These are phyloP conservation scores for Solea solea DNA, from an alignment of 2,113 vertebrate species.

Conservation along the genomic window DNA sequence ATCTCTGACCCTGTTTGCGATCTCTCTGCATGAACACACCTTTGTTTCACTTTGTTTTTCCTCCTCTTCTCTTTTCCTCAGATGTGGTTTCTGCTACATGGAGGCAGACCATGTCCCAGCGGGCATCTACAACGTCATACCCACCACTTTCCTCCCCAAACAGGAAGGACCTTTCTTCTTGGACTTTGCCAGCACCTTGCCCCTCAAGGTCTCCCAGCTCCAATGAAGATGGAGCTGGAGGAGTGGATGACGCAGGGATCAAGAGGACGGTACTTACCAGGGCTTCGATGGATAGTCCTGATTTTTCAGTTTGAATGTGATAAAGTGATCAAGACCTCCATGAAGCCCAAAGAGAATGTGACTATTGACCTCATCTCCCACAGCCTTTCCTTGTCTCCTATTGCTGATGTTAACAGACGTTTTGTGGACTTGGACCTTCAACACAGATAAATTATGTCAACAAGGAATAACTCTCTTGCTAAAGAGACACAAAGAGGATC, in stretches of 20 bases:
- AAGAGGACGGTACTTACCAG: neutral
- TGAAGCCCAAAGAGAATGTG: slow-evolving; percentile 13
- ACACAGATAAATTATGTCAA: neutral
- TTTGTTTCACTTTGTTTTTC: neutral
- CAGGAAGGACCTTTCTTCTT: slow-evolving; percentile 98
- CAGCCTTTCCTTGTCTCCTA: neutral
- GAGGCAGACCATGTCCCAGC: slow-evolving; percentile 87
- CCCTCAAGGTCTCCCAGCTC: slow-evolving; percentile 90
- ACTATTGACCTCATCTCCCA: neutral
- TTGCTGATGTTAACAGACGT: neutral
- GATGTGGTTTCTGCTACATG: slow-evolving; percentile 97
- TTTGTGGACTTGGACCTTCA: neutral
- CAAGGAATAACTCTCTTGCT: neutral
- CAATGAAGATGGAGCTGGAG: slow-evolving; percentile 81
- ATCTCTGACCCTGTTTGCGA: neutral
- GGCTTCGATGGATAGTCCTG: neutral
- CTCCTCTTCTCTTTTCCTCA: slow-evolving; percentile 48
- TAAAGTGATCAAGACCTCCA: neutral
- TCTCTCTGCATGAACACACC: neutral
- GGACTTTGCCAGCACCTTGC: slow-evolving; percentile 88
- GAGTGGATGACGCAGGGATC: neutral
- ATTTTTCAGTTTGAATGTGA: slow-evolving; percentile 12
- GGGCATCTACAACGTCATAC: slow-evolving; percentile 94
- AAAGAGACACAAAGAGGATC: neutral
- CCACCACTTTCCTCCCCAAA: slow-evolving; percentile 95